A percentile compares a stretch with the other conserved stretches of the same genome.
These are phyloP conservation scores for Diabrotica undecimpunctata DNA, from an alignment of 1,140 invertebrate species.

Conservation along the genomic window DNA sequence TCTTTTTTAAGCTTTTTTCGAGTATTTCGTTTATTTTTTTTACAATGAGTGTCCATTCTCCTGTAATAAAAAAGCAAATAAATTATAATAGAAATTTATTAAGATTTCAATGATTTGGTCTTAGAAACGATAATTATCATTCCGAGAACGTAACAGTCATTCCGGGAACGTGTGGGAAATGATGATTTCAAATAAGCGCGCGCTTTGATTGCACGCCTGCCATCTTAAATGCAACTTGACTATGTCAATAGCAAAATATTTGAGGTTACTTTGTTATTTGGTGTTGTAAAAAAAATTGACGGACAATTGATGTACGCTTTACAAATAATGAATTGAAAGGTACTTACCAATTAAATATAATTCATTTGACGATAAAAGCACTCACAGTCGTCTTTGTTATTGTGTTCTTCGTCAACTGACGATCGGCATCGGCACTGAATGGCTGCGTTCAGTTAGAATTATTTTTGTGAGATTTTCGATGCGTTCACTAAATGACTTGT, in stretches of 20 bases:
- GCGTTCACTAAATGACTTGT: background rate
- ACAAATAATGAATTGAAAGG: too few species aligned
- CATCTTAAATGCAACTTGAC: too few species aligned
- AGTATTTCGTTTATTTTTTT: background rate
- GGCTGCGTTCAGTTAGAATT: background rate
- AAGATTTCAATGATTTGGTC: background rate
- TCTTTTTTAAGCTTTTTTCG: slow-evolving; percentile 12
- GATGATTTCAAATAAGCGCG: background rate
- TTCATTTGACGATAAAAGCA: background rate
- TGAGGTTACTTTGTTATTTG: background rate
- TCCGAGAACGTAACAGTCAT: slow-evolving; percentile 8
- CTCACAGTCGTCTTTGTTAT: background rate
- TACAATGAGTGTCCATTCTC: background rate
- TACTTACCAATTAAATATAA: background rate
- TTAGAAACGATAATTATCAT: slow-evolving; percentile 4
- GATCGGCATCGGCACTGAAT: background rate
- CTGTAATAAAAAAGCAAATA: background rate
- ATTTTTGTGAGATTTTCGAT: background rate
- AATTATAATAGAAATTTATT: background rate
- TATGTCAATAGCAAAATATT: too few species aligned
- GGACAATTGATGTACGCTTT: too few species aligned
- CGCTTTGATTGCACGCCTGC: background rate
- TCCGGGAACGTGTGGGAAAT: slow-evolving; percentile 10
- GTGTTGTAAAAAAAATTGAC: background rate
- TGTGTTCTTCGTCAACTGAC: background rate